Base-by-base conservation (phyloP, 2,888 invertebrate species). In the Ischnura elegans region DNA sequence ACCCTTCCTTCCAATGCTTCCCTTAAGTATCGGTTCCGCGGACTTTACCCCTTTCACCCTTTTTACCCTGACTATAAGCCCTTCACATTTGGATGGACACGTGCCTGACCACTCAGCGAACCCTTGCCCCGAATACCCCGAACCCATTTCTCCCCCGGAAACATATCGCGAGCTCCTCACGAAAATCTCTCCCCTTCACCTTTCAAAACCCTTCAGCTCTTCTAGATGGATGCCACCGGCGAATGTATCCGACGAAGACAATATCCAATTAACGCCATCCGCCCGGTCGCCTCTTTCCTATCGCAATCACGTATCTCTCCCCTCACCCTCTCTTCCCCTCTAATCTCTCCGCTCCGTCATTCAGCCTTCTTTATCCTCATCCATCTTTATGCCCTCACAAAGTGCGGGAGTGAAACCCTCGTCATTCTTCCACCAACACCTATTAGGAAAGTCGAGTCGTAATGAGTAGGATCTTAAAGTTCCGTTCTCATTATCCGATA, bases 31-130 rank as follows among this genome's bases (percentile, higher is more conserved):
- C 25, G 86, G 85, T 43, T 43, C 85, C 86, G 0, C 86, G 19
- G 8, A 13, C 51, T 13, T n/a, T n/a, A 0, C 86, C 86, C 45
- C 21, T 43, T 19, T n/a, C 45, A 25, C 43, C 25, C 43, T 4
- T 25, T 2, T n/a, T 6, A 76, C 16, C 76, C 76, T 76, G 46
- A 86, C 86, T 86, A n/a, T n/a, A 86, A 86, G 45, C 86, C 86
- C n/a, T 86, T 86, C n/a, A n/a, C 86, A 46, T 86, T 45, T 86
- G 86, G 86, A 43, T 86, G 86, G 86, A 86, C 86, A 86, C 86
- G 86, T 46, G 86, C n/a, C 86, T 86, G 86, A 86, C 86, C 86
- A 86, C 86, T 43, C 86, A 46, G 36, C 76, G 29, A 25, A 8
- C 76, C 36, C 36, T 36, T 76, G 4, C 76, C 19, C 46, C 46